phyloP scores from a whole-genome alignment of 2,888 invertebrate species.

The Caenorhabditis becei region DNA sequence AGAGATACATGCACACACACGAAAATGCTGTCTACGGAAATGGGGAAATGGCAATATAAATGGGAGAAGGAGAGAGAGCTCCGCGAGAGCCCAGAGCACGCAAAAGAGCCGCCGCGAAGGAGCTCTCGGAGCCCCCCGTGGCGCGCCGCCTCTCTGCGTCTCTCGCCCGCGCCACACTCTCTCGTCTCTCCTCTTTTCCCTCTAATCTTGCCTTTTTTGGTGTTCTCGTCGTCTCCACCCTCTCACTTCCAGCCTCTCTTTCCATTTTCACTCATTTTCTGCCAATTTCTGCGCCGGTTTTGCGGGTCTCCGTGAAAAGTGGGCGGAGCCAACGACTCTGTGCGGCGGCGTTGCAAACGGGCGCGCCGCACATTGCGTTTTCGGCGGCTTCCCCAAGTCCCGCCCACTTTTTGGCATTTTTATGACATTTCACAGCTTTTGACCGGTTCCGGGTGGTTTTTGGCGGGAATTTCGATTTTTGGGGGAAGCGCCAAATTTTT shows the following conservation, averaged over 20 bases:
- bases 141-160: neutral
- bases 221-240: too few species aligned
- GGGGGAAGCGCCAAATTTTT: neutral
- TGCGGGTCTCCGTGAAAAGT: neutral
- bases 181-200: conserved; percentile 10
- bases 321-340: conserved; percentile 10
- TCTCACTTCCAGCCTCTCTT: too few species aligned
- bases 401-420: conserved; percentile 36
- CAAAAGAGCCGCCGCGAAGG: conserved; percentile 14
- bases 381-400: conserved; percentile 4
- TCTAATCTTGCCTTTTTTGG: conserved; percentile 18
- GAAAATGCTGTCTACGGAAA: conserved; percentile 45
- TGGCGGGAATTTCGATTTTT: neutral
- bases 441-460: neutral
- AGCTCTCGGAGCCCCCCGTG: conserved; percentile 26
- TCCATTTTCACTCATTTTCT: too few species aligned
- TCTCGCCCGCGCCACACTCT: neutral
- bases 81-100: conserved; percentile 38
- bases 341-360: conserved; percentile 15
- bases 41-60: conserved; percentile 60
- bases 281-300: too few species aligned
- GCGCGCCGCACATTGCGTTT: conserved; percentile 45
- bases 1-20: conserved; percentile 5
- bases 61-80: conserved; percentile 29
- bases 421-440: conserved; percentile 6